These are phyloP conservation scores for Drosophila oshimai DNA, from an alignment of 1,140 invertebrate genomes.

Conservation along the genomic window DNA sequence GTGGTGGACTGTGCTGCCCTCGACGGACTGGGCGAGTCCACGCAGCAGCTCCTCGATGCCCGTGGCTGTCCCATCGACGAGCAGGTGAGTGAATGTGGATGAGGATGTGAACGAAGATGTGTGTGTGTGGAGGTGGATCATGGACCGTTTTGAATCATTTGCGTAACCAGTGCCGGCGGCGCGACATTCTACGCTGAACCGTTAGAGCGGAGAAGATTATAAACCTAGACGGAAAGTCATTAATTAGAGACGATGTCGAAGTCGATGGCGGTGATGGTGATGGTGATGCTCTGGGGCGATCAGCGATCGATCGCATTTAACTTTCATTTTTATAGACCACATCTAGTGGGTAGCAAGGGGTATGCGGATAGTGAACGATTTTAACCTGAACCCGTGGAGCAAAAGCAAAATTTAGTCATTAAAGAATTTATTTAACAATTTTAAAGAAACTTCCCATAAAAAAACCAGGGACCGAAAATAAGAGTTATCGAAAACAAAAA, in stretches of 20 bases:
- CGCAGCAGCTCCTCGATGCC: constrained; percentile 87
- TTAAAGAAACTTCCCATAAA: no score
- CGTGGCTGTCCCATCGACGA: constrained; percentile 89
- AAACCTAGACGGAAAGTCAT: constrained; percentile 36
- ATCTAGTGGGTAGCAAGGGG: constrained; percentile 4
- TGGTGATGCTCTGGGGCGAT: constrained; percentile 27
- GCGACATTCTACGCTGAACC: constrained; percentile 21
- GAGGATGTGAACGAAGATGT: no score
- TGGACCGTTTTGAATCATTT: constrained; percentile 15
- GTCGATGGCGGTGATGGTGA: no score
- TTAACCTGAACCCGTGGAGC: no score
- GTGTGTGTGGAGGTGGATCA: no score
- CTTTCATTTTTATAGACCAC: constrained; percentile 50
- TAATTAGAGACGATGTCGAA: constrained; percentile 44
- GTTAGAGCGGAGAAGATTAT: constrained; percentile 5
- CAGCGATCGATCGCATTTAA: constrained; percentile 42
- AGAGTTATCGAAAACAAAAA: no score
- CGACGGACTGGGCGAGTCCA: constrained; percentile 88
- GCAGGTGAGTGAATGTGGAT: constrained; percentile 83
- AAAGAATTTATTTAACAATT: no score
- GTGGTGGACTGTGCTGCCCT: constrained; percentile 89
- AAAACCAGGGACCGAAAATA: no score
- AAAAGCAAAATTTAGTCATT: no score
- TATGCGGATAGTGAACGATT: no score
- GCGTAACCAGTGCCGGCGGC: constrained; percentile 39